Base-by-base conservation (phyloP, 2,113 vertebrate species). In the Cololabis saira region DNA sequence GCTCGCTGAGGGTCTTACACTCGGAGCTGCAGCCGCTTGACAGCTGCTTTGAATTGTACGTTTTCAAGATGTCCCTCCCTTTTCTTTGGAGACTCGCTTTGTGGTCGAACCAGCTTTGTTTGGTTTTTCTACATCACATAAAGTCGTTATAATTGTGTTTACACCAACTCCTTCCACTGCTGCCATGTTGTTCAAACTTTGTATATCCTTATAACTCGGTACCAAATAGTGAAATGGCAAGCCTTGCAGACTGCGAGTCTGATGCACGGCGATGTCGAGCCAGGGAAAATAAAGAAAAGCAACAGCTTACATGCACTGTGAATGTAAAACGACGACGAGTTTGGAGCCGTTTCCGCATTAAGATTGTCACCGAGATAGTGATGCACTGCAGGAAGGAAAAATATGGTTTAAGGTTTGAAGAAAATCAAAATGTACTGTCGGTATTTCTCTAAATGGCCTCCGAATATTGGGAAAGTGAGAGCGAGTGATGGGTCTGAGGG, bases 21-120 rank as follows among this genome's bases (percentile, higher is more conserved):
- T 18, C 17, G 30, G 62, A 41, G 52, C 73, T 22, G 52, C 75
- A 71, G 68, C 27, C 65, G 27, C 82, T 55, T 62, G 71, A 78
- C 82, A 81, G 77, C 63, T 81, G 84, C 56, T 85, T 79, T 67
- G 71, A 79, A 79, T 84, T 78, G 72, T 30, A 69, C 59, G 49
- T 74, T 67, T 80, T 51, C 53, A 76, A 74, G 75, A 53, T 48
- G 62, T 71, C 71, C 79, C 67, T 67, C 66, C 41, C 50, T 33
- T 60, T 78, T 45, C 60, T 72, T 55, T 42, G 6, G 17, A 19
- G 52, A 74, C 69, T 44, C 54, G 16, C 75, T 82, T 68, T 85
- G 59, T 74, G 75, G 60, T 74, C 67, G 37, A 41, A 41, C 30
- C 67, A 54, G 76, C 83, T 62, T 61, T 48, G 64, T 71, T 69